Conservation (phyloP, 2,113 vertebrate species). For the Thermophis baileyi region DNA sequence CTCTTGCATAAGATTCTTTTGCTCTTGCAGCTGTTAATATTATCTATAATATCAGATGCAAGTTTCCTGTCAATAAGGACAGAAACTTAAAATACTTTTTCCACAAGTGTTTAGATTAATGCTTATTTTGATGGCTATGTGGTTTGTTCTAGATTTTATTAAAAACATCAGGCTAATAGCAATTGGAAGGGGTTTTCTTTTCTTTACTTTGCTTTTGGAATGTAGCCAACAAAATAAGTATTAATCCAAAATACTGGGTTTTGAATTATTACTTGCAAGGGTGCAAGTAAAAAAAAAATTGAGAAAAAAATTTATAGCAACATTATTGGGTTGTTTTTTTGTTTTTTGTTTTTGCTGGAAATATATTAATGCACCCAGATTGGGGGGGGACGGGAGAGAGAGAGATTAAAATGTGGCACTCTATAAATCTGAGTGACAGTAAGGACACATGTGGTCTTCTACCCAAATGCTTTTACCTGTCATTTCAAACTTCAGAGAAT, state of each 20-base stretch:
- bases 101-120: conserved; percentile 53
- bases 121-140: conserved; percentile 36
- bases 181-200: conserved; percentile 44
- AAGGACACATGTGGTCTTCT: conserved; percentile 79
- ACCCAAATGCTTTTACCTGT: conserved; percentile 70
- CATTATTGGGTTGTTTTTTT: conserved; percentile 54
- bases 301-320: conserved; percentile 63
- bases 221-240: conserved; percentile 80
- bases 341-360: conserved; percentile 73
- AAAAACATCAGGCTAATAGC: conserved; percentile 73
- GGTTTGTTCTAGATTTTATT: conserved; percentile 73
- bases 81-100: conserved; percentile 55
- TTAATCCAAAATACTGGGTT: conserved; percentile 73
- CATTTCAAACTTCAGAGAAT: conserved; percentile 55
- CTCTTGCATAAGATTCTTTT: background rate
- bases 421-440: conserved; percentile 76
- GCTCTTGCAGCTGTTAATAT: background rate
- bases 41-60: background rate
- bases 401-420: conserved; percentile 82
- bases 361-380: conserved; percentile 82
- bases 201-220: conserved; percentile 68
- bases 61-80: conserved; percentile 3
- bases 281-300: conserved; percentile 42
- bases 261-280: conserved; percentile 82
- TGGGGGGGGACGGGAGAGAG: conserved; percentile 67